Conservation (phyloP, 2,888 invertebrate species). For the Uropetala carovei region DNA sequence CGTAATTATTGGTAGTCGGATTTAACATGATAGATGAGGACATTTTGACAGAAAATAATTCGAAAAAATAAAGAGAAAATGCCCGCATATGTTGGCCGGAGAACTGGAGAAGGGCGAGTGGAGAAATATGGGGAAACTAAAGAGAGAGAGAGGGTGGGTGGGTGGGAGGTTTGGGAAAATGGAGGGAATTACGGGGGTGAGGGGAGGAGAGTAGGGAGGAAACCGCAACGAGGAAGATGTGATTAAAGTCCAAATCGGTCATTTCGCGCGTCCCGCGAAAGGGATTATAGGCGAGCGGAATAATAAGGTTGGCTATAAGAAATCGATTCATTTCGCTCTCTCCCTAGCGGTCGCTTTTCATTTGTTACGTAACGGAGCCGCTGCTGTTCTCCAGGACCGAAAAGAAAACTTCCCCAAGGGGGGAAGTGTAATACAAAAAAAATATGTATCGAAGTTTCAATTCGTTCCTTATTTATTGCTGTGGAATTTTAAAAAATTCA, state of each 20-base stretch:
- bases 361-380: not conserved
- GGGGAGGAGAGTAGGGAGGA: not conserved
- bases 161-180: not conserved
- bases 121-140: not conserved
- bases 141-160: not conserved
- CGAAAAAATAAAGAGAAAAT: constrained; percentile 51
- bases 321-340: not conserved
- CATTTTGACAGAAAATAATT: constrained; percentile 62
- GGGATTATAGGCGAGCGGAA: not conserved
- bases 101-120: not conserved
- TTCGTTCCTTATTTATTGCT: not conserved
- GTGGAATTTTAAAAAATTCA: not conserved
- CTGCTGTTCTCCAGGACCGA: not conserved
- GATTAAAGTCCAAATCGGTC: not conserved
- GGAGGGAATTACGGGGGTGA: not conserved
- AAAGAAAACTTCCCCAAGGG: not conserved
- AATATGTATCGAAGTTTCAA: not conserved
- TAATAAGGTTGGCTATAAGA: not conserved
- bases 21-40: constrained; percentile 52
- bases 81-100: not conserved
- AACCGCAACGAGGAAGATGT: not conserved
- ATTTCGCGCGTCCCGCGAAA: not conserved
- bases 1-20: constrained; percentile 59
- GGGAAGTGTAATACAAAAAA: not conserved
- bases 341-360: not conserved